Evolutionary conservation across 2,797 vertebrate genomes (phyloP), one percentile per base, ranked within the genome.

Genomic region (Botia almorhae): DNA sequence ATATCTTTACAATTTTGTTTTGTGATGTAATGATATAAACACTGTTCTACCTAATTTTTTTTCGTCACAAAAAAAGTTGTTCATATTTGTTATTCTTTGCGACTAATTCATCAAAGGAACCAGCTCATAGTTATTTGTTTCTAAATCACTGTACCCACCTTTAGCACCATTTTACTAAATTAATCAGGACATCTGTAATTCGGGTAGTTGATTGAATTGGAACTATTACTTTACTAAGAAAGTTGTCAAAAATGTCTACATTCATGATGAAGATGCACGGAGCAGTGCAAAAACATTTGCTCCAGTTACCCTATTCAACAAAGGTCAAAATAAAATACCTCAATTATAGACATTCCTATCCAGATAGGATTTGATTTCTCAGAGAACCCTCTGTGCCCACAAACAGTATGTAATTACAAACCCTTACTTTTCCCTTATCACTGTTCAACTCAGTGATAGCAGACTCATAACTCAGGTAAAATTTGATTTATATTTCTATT

Each of bases 321-420:
- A 67, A 55, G 21, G 33, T 26, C 74, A 67, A 56, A 58, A 46
- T 29, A 56, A 68, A 67, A 58, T 58, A 23, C 10, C 19, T 2
- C 55, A 58, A 23, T 58, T n/a, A 58, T 1, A 12, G 19, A 58
- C n/a, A 21, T 58, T 58, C 10, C 56, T 4, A 0, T 19, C 19
- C 56, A 3, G 19, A 39, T 14, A 50, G 11, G 11, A 26, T 58
- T 14, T 14, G 21, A 26, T 61, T 78, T 78, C 50, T 39, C 39
- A 26, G 39, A 69, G 64, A 12, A 60, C 53, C 21, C 19, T 10
- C 12, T 58, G 58, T 26, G 21, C 23, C 23, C n/a, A 21, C 19
- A 55, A 76, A 5, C 74, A 68, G 19, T 11, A 14, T 56, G 53
- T 50, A 0, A 69, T 33, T 69, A 4, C 23, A 26, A 26, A 26